phyloP scores from a whole-genome alignment of 1,140 invertebrate genomes.

The Diuraphis noxia region DNA sequence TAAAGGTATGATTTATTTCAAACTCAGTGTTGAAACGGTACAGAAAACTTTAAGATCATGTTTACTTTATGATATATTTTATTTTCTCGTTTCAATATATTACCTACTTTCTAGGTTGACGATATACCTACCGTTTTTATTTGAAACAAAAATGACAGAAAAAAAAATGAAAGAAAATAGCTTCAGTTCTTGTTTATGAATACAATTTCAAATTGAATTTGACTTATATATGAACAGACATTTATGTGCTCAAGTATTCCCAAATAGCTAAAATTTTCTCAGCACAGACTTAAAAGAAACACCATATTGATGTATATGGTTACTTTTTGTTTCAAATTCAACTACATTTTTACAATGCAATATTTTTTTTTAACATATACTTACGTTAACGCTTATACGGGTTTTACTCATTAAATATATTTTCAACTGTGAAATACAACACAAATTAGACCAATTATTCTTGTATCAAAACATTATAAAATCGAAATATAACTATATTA shows the following conservation, averaged over 20 bases:
- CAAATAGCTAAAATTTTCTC: not conserved
- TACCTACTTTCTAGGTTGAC: not conserved
- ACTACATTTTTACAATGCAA: not conserved
- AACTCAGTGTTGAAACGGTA: not conserved
- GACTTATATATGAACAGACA: not conserved
- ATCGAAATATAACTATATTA: not conserved
- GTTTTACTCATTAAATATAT: not conserved
- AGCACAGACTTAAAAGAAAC: not conserved
- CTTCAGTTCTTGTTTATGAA: not conserved
- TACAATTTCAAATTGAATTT: constrained; percentile 26
- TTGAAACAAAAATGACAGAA: not conserved
- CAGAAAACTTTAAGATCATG: not conserved
- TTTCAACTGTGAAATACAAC: not conserved
- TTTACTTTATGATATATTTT: not conserved
- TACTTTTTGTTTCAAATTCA: not conserved
- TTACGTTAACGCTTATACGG: not conserved
- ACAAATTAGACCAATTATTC: not conserved
- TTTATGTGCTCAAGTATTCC: not conserved
- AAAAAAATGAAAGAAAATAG: not conserved
- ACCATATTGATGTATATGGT: not conserved
- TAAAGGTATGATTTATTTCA: not conserved
- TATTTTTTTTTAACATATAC: not conserved
- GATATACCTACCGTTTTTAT: not conserved
- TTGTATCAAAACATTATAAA: not conserved
- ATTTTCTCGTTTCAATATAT: constrained; percentile 3